Conservation (phyloP, 2,888 invertebrate genomes). For the Agriopis aurantiaria region DNA sequence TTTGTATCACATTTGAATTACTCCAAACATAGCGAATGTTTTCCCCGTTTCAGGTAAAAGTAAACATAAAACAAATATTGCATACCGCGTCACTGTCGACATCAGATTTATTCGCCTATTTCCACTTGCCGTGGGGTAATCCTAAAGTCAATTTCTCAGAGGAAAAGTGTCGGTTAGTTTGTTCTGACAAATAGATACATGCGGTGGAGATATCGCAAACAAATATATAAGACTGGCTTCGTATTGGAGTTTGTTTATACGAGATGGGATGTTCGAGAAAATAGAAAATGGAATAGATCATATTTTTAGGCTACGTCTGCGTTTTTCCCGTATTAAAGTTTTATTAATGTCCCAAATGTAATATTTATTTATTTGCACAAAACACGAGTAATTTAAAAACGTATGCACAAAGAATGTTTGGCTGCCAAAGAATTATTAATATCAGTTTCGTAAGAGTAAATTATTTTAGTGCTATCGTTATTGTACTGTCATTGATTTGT, state of each 20-base stretch:
- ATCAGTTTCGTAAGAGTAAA: too few species aligned
- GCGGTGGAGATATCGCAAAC: slow-evolving; percentile 16
- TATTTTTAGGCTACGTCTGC: background rate
- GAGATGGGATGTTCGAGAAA: slow-evolving; percentile 1
- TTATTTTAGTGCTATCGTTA: too few species aligned
- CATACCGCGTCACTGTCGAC: slow-evolving; percentile 44
- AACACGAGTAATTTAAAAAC: too few species aligned
- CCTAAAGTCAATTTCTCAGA: slow-evolving; percentile 43
- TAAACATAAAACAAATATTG: slow-evolving; percentile 51
- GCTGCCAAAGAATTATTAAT: too few species aligned
- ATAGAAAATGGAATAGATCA: slow-evolving; percentile 11
- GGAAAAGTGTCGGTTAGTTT: slow-evolving; percentile 35
- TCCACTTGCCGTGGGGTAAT: slow-evolving; percentile 44
- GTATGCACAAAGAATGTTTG: too few species aligned
- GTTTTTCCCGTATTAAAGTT: background rate
- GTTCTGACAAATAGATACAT: slow-evolving; percentile 37
- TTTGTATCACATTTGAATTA: slow-evolving; percentile 20
- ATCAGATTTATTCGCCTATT: slow-evolving; percentile 54
- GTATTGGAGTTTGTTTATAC: slow-evolving; percentile 20
- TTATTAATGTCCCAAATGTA: background rate
- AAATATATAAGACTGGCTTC: slow-evolving; percentile 19
- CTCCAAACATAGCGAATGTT: slow-evolving; percentile 28
- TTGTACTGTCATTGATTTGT: too few species aligned
- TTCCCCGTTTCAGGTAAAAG: slow-evolving; percentile 45
- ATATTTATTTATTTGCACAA: too few species aligned